Percentiles rank a stretch among this genome's conserved stretches.
Conservation (phyloP, 2,113 vertebrate species). For the Larimichthys crocea region DNA sequence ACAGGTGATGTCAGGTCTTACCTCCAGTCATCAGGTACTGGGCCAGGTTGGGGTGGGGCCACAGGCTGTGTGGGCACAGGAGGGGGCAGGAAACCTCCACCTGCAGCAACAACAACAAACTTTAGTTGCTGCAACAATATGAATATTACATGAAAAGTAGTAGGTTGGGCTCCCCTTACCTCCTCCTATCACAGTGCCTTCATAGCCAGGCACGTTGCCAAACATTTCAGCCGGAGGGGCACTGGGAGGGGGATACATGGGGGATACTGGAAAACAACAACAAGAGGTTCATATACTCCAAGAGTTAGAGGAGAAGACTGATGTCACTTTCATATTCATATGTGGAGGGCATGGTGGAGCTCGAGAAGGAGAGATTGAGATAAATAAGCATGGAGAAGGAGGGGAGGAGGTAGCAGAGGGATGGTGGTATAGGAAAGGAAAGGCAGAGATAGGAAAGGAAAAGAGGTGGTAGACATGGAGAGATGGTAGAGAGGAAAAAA, state of each 20-base stretch:
- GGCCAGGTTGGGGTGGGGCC: conserved; percentile 57
- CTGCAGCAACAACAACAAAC: conserved; percentile 19
- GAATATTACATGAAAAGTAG: not conserved
- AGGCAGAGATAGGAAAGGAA: too few relatives aligned
- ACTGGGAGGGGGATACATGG: conserved; percentile 32
- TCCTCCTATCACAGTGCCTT: conserved; percentile 68
- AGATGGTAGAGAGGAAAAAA: not conserved
- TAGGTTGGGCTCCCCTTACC: conserved; percentile 54
- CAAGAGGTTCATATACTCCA: not conserved
- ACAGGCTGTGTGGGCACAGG: conserved; percentile 64
- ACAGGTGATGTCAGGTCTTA: conserved; percentile 20
- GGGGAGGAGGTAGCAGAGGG: not conserved
- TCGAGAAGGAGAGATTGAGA: too few relatives aligned
- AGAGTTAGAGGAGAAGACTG: too few relatives aligned
- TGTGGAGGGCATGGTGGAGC: too few relatives aligned
- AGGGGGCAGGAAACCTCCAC: conserved; percentile 73
- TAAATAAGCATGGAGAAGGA: too few relatives aligned
- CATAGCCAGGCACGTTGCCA: conserved; percentile 78
- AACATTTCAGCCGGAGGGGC: conserved; percentile 68
- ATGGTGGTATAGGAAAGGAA: not conserved
- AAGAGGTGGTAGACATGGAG: not conserved
- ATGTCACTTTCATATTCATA: too few relatives aligned
- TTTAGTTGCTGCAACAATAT: too few relatives aligned
- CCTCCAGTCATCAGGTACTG: conserved; percentile 59
- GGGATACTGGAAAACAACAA: conserved; percentile 42